phyloP scores from a whole-genome alignment of 2,797 vertebrate genomes.

The Propithecus perrieri region DNA sequence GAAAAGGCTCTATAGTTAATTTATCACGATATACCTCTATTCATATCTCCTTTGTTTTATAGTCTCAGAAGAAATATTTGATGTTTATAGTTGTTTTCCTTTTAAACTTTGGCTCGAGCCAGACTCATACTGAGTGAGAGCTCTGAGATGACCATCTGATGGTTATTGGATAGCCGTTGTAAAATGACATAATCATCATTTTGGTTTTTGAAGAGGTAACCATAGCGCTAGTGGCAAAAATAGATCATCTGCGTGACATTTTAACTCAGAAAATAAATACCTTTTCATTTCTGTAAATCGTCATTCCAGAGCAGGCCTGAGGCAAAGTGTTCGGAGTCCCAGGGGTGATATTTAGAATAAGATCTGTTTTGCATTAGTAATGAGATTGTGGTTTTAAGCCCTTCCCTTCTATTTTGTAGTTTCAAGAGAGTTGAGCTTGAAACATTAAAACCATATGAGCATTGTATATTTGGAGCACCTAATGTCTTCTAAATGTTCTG shows the following conservation, averaged over 20 bases:
- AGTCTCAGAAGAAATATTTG: neutral
- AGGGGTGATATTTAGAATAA: neutral
- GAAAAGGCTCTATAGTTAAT: neutral
- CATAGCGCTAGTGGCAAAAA: conserved; percentile 39
- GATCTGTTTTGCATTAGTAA: neutral
- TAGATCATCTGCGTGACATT: conserved; percentile 45
- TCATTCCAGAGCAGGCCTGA: neutral
- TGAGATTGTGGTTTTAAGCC: neutral
- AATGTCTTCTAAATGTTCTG: conserved; percentile 6
- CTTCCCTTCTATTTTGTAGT: neutral
- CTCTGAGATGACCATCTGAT: neutral
- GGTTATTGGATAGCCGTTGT: conserved; percentile 33
- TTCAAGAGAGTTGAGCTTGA: neutral
- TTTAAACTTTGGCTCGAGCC: neutral
- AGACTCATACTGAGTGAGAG: neutral
- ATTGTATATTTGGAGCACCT: neutral
- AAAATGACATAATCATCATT: conserved; percentile 9
- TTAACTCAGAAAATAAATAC: conserved; percentile 49
- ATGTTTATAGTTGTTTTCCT: neutral
- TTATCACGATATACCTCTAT: neutral
- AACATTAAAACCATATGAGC: neutral
- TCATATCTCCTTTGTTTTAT: neutral
- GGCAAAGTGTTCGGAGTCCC: neutral
- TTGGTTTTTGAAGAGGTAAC: conserved; percentile 56
- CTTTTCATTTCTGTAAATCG: conserved; percentile 8